Conservation (phyloP, 2,113 vertebrate species). For the Atherinomorus stipes region DNA sequence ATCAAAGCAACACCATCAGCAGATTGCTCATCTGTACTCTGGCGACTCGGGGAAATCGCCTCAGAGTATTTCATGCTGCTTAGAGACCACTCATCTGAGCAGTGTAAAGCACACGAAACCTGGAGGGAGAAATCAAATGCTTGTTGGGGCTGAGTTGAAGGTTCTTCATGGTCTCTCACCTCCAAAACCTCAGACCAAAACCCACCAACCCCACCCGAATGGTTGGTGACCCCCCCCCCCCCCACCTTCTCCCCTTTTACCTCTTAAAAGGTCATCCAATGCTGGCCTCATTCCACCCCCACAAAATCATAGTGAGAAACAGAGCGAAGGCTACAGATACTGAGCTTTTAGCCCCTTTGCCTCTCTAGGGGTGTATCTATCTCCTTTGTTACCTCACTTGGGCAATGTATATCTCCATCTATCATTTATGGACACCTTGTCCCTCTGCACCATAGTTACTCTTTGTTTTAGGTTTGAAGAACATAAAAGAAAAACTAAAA, state of each 20-base stretch:
- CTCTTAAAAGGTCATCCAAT: constrained; percentile 76
- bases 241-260: constrained; percentile 20
- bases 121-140: constrained; percentile 78
- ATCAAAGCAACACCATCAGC: not conserved
- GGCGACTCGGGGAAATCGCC: constrained; percentile 12
- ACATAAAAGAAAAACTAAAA: not conserved
- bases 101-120: constrained; percentile 54
- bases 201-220: constrained; percentile 41
- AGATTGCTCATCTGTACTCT: constrained; percentile 9
- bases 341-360: constrained; percentile 58
- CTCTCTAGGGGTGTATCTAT: constrained; percentile 57
- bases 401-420: constrained; percentile 22
- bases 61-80: constrained; percentile 43
- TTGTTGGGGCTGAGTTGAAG: constrained; percentile 69
- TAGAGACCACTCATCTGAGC: constrained; percentile 46
- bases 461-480: not conserved
- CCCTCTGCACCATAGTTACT: not conserved
- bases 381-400: constrained; percentile 63
- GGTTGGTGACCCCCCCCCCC: constrained; percentile 24
- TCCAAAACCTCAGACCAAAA: constrained; percentile 61
- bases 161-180: constrained; percentile 84
- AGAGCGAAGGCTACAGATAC: constrained; percentile 27
- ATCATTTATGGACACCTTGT: constrained; percentile 18
- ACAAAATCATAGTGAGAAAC: constrained; percentile 20
- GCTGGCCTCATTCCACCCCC: constrained; percentile 33